phyloP scores from a whole-genome alignment of 2,113 vertebrate species.

The Vidua macroura region DNA sequence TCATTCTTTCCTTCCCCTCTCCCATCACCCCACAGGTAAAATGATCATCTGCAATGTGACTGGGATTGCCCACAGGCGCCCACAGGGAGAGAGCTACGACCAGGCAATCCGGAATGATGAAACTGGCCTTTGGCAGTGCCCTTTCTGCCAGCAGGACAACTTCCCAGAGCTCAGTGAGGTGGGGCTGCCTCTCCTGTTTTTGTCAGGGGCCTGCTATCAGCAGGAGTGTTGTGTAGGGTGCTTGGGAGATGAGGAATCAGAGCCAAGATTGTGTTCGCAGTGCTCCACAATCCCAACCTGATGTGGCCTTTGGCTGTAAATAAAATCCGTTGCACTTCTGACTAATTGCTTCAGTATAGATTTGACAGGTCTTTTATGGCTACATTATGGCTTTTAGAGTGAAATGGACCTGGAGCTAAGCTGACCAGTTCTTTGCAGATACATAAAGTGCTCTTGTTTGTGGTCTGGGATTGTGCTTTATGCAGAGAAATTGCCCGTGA shows the following conservation, averaged over 20 bases:
- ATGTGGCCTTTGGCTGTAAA: background rate
- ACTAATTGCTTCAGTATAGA: background rate
- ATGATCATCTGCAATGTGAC: conserved; percentile 94
- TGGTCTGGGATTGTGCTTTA: background rate
- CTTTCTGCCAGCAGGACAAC: conserved; percentile 98
- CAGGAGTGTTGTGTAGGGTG: background rate
- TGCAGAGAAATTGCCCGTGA: background rate
- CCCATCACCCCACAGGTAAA: conserved; percentile 78
- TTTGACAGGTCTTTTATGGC: background rate
- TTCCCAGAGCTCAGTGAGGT: conserved; percentile 99
- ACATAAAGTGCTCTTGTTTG: background rate
- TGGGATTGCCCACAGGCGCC: conserved; percentile 94
- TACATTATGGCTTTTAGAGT: background rate
- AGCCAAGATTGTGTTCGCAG: background rate
- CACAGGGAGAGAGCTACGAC: conserved; percentile 97
- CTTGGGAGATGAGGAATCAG: background rate
- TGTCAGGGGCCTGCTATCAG: background rate
- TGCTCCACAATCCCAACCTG: background rate
- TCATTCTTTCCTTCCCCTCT: background rate
- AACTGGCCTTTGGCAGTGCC: conserved; percentile 96
- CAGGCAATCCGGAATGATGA: conserved; percentile 95
- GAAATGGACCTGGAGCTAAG: background rate
- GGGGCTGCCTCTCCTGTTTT: background rate
- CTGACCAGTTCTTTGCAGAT: background rate
- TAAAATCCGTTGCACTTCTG: background rate